Base-by-base conservation (phyloP, 2,113 vertebrate species). In the Antigone vipio region DNA sequence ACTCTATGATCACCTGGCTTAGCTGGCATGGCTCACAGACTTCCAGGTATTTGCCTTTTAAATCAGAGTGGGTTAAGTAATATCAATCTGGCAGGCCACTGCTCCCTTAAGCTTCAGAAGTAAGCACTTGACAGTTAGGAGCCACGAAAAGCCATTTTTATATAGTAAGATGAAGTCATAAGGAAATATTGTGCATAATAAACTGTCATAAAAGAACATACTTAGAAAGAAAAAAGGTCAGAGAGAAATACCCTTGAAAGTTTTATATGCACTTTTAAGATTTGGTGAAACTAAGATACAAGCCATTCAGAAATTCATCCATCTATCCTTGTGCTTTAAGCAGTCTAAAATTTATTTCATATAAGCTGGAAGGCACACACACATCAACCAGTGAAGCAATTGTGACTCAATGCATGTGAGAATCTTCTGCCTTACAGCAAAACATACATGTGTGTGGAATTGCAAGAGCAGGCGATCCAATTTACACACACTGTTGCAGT, bases 391-490 rank as follows among this genome's bases (percentile, higher is more conserved):
- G 75, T 90, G 71, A 34, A 82, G 71, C 78, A 56, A 9, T 74
- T 64, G 18, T 82, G 69, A 93, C 52, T 76, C 66, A 89, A 35
- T 4, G 21, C 5, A 4, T 20, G 5, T n/a, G 27, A 91, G 30
- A 89, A 56, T 50, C 52, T 79, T 5, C 35, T 82, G 52, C 40
- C 53, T 89, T 87, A 85, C 68, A n/a, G 60, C 8, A 32, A 78
- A 63, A 38, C 4, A 22, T 44, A 21, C 11, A 8, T 2, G 0
- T 32, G 12, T 13, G 12, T 35, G 19, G 24, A 9, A 42, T 1
- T 0, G 30, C 34, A 55, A 58, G 44, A 89, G 59, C 10, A 26
- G 42, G 44, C 26, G 11, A 15, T 64, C 11, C 56, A 15, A 8
- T 52, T 67, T 67, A 27, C 32, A 58, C 16, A 50, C 10, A 13